Evolutionary conservation across 2,888 invertebrate genomes (phyloP).

Genomic region (Alentia gelatinosa): DNA sequence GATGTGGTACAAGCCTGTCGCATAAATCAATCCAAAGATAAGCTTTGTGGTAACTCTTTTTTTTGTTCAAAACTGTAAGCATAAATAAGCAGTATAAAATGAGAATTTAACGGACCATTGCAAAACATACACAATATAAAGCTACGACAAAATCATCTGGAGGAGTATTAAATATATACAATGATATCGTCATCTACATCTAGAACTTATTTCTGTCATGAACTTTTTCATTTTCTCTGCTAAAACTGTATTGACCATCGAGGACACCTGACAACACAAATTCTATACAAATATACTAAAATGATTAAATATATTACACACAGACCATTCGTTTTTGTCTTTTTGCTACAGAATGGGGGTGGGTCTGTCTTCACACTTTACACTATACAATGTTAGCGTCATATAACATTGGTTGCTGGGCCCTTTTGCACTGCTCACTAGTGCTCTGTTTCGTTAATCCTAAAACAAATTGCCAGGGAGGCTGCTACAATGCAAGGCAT

Average conservation of each 20-base stretch:
- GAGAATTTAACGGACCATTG: slow-evolving; percentile 54
- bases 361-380: slow-evolving; percentile 43
- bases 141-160: slow-evolving; percentile 54
- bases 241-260: slow-evolving; percentile 53
- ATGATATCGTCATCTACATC: slow-evolving; percentile 35
- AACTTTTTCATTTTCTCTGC: slow-evolving; percentile 46
- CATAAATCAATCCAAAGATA: slow-evolving; percentile 37
- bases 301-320: slow-evolving; percentile 55
- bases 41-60: slow-evolving; percentile 13
- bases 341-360: slow-evolving; percentile 40
- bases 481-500: background rate
- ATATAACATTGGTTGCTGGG: slow-evolving; percentile 4
- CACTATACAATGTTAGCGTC: slow-evolving; percentile 28
- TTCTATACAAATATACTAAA: slow-evolving; percentile 57
- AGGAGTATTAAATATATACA: slow-evolving; percentile 56
- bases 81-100: slow-evolving; percentile 56
- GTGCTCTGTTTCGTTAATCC: background rate
- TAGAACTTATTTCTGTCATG: slow-evolving; percentile 47
- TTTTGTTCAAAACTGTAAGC: slow-evolving; percentile 49
- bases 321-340: slow-evolving; percentile 44
- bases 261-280: slow-evolving; percentile 55
- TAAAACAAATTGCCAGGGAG: background rate
- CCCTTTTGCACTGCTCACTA: slow-evolving; percentile 44
- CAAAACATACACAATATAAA: slow-evolving; percentile 56
- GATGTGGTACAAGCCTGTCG: background rate